These are phyloP conservation scores for Silurus aristotelis DNA, from an alignment of 2,797 vertebrate genomes.

Conservation along the genomic window DNA sequence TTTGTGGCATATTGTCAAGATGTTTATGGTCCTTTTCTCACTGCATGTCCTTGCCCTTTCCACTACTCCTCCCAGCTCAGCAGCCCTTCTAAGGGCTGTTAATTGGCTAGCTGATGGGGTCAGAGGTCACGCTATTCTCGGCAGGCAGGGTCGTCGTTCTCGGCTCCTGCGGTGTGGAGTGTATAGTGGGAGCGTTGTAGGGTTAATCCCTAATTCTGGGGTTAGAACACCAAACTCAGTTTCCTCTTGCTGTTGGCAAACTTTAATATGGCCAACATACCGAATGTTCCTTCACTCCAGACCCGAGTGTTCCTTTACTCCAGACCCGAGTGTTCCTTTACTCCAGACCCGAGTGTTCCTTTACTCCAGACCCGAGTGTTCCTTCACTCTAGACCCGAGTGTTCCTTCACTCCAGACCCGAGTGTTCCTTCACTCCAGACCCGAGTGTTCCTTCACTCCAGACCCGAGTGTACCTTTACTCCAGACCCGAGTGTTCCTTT, in stretches of 20 bases:
- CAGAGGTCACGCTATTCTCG: conserved; percentile 27
- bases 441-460: no score
- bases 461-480: no score
- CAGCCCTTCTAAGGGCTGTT: conserved; percentile 21
- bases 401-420: no score
- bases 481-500: no score
- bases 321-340: no score
- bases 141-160: background rate
- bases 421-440: no score
- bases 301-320: no score
- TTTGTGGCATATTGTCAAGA: background rate
- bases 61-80: background rate
- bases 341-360: no score
- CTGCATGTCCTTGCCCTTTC: background rate
- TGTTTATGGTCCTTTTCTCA: background rate
- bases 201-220: conserved; percentile 51
- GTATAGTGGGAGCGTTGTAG: conserved; percentile 12
- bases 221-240: conserved; percentile 45
- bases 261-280: background rate
- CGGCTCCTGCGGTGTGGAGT: background rate
- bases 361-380: no score
- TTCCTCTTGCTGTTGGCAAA: conserved; percentile 22
- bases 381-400: no score
- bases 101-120: conserved; percentile 41
- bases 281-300: no score